These are phyloP conservation scores for Sycobia sp. DNA, from an alignment of 1,140 invertebrate species.

Conservation along the genomic window DNA sequence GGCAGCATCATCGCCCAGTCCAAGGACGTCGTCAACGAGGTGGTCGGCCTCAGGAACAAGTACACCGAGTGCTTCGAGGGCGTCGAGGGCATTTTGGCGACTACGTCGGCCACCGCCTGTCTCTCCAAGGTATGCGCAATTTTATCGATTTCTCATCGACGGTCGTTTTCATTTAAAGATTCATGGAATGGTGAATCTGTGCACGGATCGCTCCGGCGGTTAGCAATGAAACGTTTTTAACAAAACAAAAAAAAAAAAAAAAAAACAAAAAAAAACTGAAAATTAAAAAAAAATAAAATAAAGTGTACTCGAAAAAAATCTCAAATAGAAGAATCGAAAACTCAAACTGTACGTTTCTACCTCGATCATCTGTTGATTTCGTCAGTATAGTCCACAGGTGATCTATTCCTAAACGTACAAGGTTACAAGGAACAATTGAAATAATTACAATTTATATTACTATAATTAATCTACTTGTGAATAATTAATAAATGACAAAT, in stretches of 20 bases:
- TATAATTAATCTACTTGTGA: neutral
- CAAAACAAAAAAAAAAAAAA: too few relatives aligned
- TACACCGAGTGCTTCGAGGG: slow-evolving; percentile 37
- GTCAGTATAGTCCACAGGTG: too few relatives aligned
- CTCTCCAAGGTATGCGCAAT: neutral
- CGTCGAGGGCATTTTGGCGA: slow-evolving; percentile 24
- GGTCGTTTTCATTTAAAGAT: neutral
- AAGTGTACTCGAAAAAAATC: too few relatives aligned
- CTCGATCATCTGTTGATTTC: too few relatives aligned
- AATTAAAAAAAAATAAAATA: too few relatives aligned
- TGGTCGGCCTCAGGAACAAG: slow-evolving; percentile 29
- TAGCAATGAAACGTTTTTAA: too few relatives aligned
- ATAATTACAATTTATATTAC: neutral
- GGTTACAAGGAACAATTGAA: neutral
- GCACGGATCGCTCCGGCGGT: too few relatives aligned
- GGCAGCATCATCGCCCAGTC: slow-evolving; percentile 32
- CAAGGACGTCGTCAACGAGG: slow-evolving; percentile 20
- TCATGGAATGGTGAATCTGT: too few relatives aligned
- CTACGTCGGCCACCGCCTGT: neutral
- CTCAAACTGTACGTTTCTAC: too few relatives aligned
- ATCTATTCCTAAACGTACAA: too few relatives aligned
- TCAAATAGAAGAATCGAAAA: too few relatives aligned
- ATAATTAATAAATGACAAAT: neutral
- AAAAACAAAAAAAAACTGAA: too few relatives aligned
- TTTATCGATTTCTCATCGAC: neutral